These are phyloP conservation scores for Ceratina japonica DNA, from an alignment of 1,140 invertebrate genomes.

Conservation along the genomic window DNA sequence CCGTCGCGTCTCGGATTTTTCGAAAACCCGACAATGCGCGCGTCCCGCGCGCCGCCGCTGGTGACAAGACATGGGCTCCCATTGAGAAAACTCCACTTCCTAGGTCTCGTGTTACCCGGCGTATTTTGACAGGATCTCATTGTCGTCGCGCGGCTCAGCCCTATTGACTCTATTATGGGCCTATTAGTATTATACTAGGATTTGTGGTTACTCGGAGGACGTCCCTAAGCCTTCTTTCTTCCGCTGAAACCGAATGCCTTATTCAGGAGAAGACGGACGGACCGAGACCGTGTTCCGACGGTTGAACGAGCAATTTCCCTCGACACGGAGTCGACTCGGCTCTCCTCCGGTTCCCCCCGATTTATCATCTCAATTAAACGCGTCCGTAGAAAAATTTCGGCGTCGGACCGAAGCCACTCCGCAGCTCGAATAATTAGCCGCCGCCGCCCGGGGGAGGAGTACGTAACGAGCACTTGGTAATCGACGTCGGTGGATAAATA, in stretches of 20 bases:
- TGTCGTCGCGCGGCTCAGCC: conserved; percentile 75
- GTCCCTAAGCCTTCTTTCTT: conserved; percentile 65
- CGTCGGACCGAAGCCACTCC: too few relatives aligned
- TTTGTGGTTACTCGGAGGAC: conserved; percentile 76
- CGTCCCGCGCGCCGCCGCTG: conserved; percentile 46
- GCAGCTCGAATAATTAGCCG: conserved; percentile 32
- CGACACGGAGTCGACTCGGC: conserved; percentile 24
- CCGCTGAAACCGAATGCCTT: conserved; percentile 45
- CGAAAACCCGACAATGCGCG: conserved; percentile 70
- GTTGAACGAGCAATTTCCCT: conserved; percentile 47
- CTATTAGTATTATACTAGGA: conserved; percentile 80
- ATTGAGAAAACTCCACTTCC: conserved; percentile 79
- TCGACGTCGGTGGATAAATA: conserved; percentile 18
- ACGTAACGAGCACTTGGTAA: conserved; percentile 24
- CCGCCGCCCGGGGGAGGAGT: not conserved
- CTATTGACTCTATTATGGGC: conserved; percentile 79
- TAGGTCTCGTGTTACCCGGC: conserved; percentile 76
- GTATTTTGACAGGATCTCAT: conserved; percentile 80
- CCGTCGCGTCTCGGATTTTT: conserved; percentile 76
- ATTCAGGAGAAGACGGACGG: conserved; percentile 14
- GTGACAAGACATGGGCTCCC: conserved; percentile 57
- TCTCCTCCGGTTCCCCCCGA: conserved; percentile 7
- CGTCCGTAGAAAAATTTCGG: too few relatives aligned
- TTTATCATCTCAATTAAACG: not conserved
- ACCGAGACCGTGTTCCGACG: conserved; percentile 29